Evolutionary conservation across 92 coral and sea anemone genomes (phyloP).

Genomic region (Pocillopora meandrina): DNA sequence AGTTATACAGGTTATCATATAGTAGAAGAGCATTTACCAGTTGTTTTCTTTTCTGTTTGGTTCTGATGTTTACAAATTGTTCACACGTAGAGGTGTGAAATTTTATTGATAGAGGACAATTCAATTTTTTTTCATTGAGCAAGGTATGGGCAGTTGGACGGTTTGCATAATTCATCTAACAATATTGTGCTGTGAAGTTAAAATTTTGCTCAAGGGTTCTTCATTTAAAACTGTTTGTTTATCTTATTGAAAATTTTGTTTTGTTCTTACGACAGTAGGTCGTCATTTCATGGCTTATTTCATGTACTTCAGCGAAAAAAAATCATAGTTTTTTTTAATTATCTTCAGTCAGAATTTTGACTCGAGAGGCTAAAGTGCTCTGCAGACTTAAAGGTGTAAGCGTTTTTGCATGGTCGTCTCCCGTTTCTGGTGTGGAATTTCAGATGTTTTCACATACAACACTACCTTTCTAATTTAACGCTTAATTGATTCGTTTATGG

Average conservation of each 20-base stretch:
- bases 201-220: no score
- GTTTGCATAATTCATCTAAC: no score
- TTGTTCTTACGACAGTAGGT: slow-evolving; percentile 12
- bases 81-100: background rate
- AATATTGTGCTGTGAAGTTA: no score
- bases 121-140: no score
- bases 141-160: no score
- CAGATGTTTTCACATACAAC: background rate
- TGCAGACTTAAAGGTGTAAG: background rate
- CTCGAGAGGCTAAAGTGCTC: background rate
- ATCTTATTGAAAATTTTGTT: background rate
- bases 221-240: no score
- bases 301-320: background rate
- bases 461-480: background rate
- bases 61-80: slow-evolving; percentile 3
- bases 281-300: background rate
- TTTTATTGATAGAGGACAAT: background rate
- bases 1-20: slow-evolving; percentile 19
- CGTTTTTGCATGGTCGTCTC: background rate
- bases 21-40: slow-evolving; percentile 20
- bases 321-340: background rate
- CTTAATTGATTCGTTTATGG: background rate
- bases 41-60: slow-evolving; percentile 7
- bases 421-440: background rate
- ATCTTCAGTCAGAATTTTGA: background rate